Percentiles rank a stretch among this genome's conserved stretches.
Conservation (phyloP, 2,797 vertebrate species). For the Myoxocephalus aenaeus region DNA sequence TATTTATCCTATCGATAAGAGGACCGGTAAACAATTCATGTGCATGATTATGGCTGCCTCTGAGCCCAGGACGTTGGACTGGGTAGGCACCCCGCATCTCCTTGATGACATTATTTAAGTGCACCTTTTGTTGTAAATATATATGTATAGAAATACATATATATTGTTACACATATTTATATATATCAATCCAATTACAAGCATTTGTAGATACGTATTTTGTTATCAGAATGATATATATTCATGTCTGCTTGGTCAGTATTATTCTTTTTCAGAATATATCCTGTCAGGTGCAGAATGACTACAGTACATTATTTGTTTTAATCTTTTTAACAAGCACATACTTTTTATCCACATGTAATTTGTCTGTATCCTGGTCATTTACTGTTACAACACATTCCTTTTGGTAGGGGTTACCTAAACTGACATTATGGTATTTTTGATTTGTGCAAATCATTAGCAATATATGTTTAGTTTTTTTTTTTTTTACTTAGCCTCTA, state of each 20-base stretch:
- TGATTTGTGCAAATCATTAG: conserved; percentile 38
- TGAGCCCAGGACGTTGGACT: conserved; percentile 96
- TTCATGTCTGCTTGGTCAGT: conserved; percentile 77
- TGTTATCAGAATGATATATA: conserved; percentile 74
- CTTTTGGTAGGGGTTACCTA: conserved; percentile 38
- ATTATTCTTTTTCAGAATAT: conserved; percentile 79
- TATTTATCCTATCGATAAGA: conserved; percentile 97
- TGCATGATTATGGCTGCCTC: conserved; percentile 99
- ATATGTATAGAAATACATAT: conserved; percentile 80
- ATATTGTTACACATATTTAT: conserved; percentile 84
- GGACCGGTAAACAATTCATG: conserved; percentile 99
- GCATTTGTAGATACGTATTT: conserved; percentile 86
- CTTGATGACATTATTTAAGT: conserved; percentile 96
- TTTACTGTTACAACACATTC: conserved; percentile 59
- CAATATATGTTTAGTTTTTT: conserved; percentile 36
- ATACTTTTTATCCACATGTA: conserved; percentile 58
- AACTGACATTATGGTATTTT: conserved; percentile 41
- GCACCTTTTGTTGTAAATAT: conserved; percentile 79
- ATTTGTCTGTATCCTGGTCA: conserved; percentile 55
- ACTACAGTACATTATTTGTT: conserved; percentile 69
- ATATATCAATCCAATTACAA: conserved; percentile 79
- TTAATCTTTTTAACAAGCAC: conserved; percentile 61
- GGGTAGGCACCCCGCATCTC: conserved; percentile 97
- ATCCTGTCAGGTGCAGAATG: conserved; percentile 74
- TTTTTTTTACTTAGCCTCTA: conserved; percentile 49